Conservation (phyloP, 2,888 invertebrate species). For the Lobophora halterata region DNA sequence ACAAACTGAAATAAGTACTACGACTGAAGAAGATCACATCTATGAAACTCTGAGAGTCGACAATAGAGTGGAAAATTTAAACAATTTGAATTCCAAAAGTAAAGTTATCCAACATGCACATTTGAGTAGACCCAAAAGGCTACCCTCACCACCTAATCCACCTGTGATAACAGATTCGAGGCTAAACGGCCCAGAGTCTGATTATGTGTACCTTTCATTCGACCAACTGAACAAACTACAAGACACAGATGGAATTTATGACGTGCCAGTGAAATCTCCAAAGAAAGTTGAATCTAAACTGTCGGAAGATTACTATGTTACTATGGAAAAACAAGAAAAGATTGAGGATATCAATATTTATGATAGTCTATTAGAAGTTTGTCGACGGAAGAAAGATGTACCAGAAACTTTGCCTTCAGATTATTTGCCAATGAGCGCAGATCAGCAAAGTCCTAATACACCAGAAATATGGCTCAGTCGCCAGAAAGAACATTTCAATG, state of each 20-base stretch:
- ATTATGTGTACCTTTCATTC: conserved; percentile 75
- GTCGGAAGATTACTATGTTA: conserved; percentile 58
- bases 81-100: conserved; percentile 53
- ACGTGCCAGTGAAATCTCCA: conserved; percentile 64
- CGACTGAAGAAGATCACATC: conserved; percentile 77
- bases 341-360: conserved; percentile 56
- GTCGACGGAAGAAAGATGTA: conserved; percentile 60
- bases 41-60: conserved; percentile 81
- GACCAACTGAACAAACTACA: conserved; percentile 56
- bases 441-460: conserved; percentile 79
- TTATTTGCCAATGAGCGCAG: conserved; percentile 69
- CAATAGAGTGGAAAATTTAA: conserved; percentile 51
- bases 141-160: conserved; percentile 58
- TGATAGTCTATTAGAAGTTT: conserved; percentile 66
- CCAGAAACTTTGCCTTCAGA: conserved; percentile 50
- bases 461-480: conserved; percentile 87
- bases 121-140: conserved; percentile 50
- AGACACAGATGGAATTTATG: conserved; percentile 64
- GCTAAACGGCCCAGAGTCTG: conserved; percentile 67
- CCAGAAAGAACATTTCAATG: conserved; percentile 85
- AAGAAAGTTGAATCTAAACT: conserved; percentile 47
- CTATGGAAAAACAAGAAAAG: conserved; percentile 56
- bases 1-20: conserved; percentile 41
- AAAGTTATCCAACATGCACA: conserved; percentile 59
- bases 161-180: conserved; percentile 35